These are phyloP conservation scores for Tragelaphus imberbis DNA, from an alignment of 2,113 vertebrate genomes.

Conservation along the genomic window DNA sequence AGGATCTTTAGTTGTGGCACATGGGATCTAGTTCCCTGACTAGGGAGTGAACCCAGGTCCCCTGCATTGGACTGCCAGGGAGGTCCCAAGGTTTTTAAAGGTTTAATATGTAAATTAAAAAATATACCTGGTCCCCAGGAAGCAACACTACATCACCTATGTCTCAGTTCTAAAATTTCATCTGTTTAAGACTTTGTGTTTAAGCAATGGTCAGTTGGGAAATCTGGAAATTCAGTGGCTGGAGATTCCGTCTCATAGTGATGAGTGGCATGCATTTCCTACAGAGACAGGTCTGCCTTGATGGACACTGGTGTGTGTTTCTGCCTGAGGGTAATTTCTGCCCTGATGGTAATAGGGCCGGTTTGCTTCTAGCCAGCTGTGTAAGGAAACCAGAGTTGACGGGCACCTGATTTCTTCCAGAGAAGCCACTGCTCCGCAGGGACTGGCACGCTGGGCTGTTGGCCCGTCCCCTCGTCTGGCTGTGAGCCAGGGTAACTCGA, in stretches of 20 bases:
- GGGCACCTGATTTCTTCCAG: background rate
- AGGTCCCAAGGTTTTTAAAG: background rate
- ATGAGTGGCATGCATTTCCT: background rate
- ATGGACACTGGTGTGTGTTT: background rate
- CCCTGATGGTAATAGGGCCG: background rate
- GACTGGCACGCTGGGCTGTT: background rate
- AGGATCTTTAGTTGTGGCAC: background rate
- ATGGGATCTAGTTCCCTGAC: background rate
- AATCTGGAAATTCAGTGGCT: background rate
- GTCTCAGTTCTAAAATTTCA: background rate
- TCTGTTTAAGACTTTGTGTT: background rate
- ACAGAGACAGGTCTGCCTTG: background rate
- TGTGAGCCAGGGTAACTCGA: accelerated
- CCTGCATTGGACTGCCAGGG: background rate
- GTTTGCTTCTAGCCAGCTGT: background rate
- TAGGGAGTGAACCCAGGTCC: background rate
- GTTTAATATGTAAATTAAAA: background rate
- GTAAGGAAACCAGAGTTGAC: background rate
- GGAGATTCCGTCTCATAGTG: background rate
- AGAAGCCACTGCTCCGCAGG: background rate
- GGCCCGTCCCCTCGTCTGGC: background rate
- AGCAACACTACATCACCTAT: accelerated
- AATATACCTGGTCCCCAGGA: background rate
- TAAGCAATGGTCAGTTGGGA: background rate
- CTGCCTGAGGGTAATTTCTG: background rate